Evolutionary conservation across 23 tunicate genomes (phyloP).

Genomic region (Ciona savignyi): DNA sequence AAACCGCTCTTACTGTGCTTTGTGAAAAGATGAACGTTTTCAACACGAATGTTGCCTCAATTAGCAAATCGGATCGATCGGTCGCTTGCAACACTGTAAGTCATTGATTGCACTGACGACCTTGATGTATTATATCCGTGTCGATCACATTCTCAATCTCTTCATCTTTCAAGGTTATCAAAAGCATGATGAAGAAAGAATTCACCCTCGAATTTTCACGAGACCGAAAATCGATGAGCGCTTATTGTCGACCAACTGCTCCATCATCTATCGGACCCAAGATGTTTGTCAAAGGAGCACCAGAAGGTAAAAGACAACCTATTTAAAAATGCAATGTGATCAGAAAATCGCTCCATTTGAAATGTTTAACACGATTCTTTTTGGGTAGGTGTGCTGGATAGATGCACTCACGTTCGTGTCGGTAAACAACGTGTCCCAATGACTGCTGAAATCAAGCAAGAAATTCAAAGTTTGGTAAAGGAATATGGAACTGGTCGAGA

Average conservation of each 20-base stretch:
- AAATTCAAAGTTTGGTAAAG: constrained; percentile 51
- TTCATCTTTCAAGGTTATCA: constrained; percentile 36
- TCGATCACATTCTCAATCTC: not conserved
- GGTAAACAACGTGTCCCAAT: constrained; percentile 77
- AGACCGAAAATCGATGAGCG: constrained; percentile 96
- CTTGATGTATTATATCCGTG: not conserved
- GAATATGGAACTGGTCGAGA: constrained; percentile 98
- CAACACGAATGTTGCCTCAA: constrained; percentile 43
- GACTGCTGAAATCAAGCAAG: constrained; percentile 63
- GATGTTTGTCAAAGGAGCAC: constrained; percentile 95
- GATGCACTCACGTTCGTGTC: constrained; percentile 88
- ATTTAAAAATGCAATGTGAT: not conserved
- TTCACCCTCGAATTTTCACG: constrained; percentile 94
- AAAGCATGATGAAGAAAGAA: constrained; percentile 75
- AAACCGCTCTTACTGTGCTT: constrained; percentile 90
- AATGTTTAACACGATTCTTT: not conserved
- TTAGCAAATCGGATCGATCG: constrained; percentile 57
- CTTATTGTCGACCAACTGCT: constrained; percentile 73
- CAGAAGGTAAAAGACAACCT: constrained; percentile 61
- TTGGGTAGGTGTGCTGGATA: constrained; percentile 74
- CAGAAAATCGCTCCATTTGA: not conserved
- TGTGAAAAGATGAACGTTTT: constrained; percentile 98
- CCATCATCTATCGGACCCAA: constrained; percentile 64
- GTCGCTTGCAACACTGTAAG: constrained; percentile 57
- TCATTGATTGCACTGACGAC: not conserved